phyloP scores from a whole-genome alignment of 2,113 vertebrate genomes.

The Stercorarius parasiticus region DNA sequence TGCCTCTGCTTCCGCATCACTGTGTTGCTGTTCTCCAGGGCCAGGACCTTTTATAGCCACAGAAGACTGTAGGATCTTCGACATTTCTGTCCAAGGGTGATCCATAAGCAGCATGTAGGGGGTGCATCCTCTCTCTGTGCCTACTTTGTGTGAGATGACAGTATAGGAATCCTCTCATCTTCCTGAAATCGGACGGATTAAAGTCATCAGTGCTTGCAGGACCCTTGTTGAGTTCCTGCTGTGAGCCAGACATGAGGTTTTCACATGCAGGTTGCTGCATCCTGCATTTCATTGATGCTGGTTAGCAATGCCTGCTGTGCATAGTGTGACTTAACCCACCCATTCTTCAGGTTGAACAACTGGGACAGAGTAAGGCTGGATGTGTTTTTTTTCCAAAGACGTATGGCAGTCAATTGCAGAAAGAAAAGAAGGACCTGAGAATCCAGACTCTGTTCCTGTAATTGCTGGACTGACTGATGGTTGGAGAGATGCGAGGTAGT shows the following conservation, averaged over 20 bases:
- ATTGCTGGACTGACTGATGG: rapidly evolving
- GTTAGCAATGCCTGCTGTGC: neutral
- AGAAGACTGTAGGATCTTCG: neutral
- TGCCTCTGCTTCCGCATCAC: neutral
- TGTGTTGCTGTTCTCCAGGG: neutral
- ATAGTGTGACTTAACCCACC: neutral
- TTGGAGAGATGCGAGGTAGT: neutral
- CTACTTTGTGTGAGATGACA: neutral
- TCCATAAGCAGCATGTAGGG: neutral
- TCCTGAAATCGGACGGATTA: neutral
- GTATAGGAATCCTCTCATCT: rapidly evolving
- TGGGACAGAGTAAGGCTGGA: neutral
- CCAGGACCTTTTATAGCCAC: neutral
- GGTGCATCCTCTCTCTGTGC: neutral
- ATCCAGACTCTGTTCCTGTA: neutral
- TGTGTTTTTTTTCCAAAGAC: neutral
- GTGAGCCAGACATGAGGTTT: neutral
- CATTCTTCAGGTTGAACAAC: neutral
- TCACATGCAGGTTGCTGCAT: neutral
- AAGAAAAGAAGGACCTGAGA: neutral
- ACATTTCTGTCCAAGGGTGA: neutral
- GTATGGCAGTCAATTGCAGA: neutral
- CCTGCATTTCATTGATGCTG: neutral
- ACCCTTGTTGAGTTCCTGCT: neutral
- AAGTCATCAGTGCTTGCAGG: neutral